Base-by-base conservation (phyloP, 2,888 invertebrate species). In the Melanostoma mellinum region DNA sequence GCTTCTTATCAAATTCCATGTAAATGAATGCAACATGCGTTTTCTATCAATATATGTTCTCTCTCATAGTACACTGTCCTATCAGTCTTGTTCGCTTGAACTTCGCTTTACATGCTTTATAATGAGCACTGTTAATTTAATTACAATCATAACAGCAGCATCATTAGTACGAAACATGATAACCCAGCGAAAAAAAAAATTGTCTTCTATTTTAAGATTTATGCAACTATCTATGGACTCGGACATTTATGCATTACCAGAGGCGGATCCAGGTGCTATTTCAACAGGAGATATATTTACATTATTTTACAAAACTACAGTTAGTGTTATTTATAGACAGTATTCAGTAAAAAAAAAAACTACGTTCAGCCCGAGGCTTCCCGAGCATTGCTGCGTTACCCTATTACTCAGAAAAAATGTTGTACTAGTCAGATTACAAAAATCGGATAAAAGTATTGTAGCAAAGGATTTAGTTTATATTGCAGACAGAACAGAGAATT, bases 1-100 rank as follows among this genome's bases (percentile, higher is more conserved):
- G 32, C 78, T 84, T 84, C 79, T 84, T 79, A 63, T 71, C 35
- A 58, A 58, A 78, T 78, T 74, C 65, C 73, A 78, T 84, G 50
- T 74, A 67, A 75, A 79, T 79, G 74, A 84, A 79, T 65, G 82
- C 74, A 84, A 40, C 74, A 84, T 84, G 79, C 65, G 69, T 71
- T 68, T 58, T 40, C 2, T 36, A 53, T 60, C 68, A 67, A 63
- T 68, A 78, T 74, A 82, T 84, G 78, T 63, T 35, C 63, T 9
- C 38, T 42, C 10, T 53, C 10, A 2, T 9, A 10, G n/a, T 9
- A 36, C 10, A 55, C 48, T 32, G 30, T 58, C 68, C 76, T 81
- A 76, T 75, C 80, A 48, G 53, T 81, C 40, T 42, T 36, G 36
- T 58, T 38, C 58, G n/a, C 58, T 69, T 82, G 50, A 77, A 77